Conservation (phyloP, 30 jellyfish, hydroid and myxozoan genomes). For the Aurelia sp. region DNA sequence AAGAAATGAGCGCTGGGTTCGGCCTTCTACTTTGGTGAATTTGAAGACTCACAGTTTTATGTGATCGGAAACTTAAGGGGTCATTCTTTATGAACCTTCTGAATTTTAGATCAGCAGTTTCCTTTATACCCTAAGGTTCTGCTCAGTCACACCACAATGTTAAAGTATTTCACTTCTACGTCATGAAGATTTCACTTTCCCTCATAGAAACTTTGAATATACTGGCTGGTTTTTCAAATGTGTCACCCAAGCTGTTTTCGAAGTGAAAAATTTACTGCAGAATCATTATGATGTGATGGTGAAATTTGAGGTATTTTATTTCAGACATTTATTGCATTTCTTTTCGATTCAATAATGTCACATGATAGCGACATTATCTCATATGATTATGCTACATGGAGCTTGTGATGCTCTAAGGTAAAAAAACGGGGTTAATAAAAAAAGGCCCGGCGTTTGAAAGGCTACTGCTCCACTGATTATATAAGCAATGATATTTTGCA, state of each 20-base stretch:
- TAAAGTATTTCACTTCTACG: background rate
- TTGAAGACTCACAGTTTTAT: too few species aligned
- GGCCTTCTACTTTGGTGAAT: too few species aligned
- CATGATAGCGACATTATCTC: too few species aligned
- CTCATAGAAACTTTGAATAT: constrained; percentile 55
- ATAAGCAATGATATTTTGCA: too few species aligned
- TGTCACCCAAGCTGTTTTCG: constrained; percentile 64
- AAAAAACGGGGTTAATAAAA: too few species aligned
- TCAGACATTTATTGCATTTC: background rate
- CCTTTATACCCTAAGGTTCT: too few species aligned
- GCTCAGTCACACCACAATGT: background rate
- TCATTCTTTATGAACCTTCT: background rate
- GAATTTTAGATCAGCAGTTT: background rate
- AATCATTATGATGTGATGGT: constrained; percentile 38
- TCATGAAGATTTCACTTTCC: background rate
- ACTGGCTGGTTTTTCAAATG: constrained; percentile 68
- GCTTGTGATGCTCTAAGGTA: too few species aligned
- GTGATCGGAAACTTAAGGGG: too few species aligned
- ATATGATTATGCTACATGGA: background rate
- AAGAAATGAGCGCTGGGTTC: too few species aligned
- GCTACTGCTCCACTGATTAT: too few species aligned
- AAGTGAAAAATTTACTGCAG: constrained; percentile 29
- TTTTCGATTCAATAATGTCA: background rate
- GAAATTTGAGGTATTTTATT: constrained; percentile 37
- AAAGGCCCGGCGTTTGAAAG: too few species aligned